Evolutionary conservation across 2,797 vertebrate species (phyloP).

Genomic region (Galaxias olidus): DNA sequence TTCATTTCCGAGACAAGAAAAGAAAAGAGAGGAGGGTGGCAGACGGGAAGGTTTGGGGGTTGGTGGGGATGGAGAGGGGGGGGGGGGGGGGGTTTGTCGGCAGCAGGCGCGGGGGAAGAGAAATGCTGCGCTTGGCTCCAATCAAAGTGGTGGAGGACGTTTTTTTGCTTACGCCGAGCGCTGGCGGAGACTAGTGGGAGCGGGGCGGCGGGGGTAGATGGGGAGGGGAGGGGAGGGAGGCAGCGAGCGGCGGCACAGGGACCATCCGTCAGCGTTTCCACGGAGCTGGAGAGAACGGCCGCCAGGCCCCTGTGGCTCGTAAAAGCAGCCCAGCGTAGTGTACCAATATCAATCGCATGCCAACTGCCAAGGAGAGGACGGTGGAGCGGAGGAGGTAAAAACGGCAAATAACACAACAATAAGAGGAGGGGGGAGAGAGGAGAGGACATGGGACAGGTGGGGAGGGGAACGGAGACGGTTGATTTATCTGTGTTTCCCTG

Average conservation of each 20-base stretch:
- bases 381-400: conserved; percentile 33
- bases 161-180: conserved; percentile 58
- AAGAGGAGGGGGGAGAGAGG: conserved; percentile 26
- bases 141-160: conserved; percentile 63
- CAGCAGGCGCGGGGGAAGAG: conserved; percentile 46
- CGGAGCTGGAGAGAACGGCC: conserved; percentile 52
- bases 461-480: conserved; percentile 46
- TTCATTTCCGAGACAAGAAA: conserved; percentile 31
- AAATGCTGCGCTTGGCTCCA: conserved; percentile 69
- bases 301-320: conserved; percentile 70
- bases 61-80: conserved; percentile 32
- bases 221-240: conserved; percentile 22
- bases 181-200: conserved; percentile 38
- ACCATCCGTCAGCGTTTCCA: conserved; percentile 72
- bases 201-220: conserved; percentile 31
- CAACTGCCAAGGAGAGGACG: conserved; percentile 31
- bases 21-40: conserved; percentile 23
- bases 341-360: conserved; percentile 60
- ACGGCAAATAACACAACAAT: conserved; percentile 29
- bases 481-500: conserved; percentile 55
- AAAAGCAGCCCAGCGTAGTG: conserved; percentile 57
- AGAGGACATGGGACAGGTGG: conserved; percentile 36
- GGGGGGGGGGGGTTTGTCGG: conserved; percentile 25
- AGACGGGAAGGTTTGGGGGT: conserved; percentile 30
- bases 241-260: conserved; percentile 35